These are phyloP conservation scores for Gymnorhina tibicen DNA, from an alignment of 2,113 vertebrate species.

Conservation along the genomic window DNA sequence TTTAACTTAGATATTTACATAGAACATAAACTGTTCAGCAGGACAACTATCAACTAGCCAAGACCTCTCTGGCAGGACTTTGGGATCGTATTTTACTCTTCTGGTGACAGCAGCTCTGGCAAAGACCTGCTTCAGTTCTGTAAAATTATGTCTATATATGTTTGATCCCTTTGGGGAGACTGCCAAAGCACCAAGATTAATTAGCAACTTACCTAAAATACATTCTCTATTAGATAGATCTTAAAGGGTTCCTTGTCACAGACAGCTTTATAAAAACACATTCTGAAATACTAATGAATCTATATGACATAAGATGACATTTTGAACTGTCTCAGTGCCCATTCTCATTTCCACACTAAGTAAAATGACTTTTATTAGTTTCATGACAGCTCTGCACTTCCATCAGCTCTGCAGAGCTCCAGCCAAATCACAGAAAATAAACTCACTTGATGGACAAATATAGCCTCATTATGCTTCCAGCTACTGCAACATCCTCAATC, in stretches of 20 bases:
- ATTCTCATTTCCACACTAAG: conserved; percentile 6
- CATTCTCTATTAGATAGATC: background rate
- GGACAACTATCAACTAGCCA: conserved; percentile 6
- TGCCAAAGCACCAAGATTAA: conserved; percentile 55
- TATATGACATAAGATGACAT: conserved; percentile 31
- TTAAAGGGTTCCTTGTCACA: conserved; percentile 1
- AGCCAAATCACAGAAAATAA: conserved; percentile 16
- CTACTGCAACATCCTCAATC: conserved; percentile 1
- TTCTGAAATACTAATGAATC: conserved; percentile 24
- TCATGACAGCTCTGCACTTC: background rate
- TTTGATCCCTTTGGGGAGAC: conserved; percentile 22
- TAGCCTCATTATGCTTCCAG: background rate
- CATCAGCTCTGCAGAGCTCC: conserved; percentile 15
- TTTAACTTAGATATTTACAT: conserved; percentile 24
- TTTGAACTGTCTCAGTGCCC: conserved; percentile 26
- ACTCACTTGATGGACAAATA: conserved; percentile 2
- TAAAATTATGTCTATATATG: background rate
- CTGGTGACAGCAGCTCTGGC: conserved; percentile 25
- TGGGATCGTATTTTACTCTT: background rate
- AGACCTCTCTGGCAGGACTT: background rate
- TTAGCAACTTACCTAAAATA: conserved; percentile 48
- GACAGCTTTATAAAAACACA: conserved; percentile 34
- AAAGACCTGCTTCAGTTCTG: background rate
- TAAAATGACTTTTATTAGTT: conserved; percentile 16
- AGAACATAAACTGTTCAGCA: background rate